These are phyloP conservation scores for Scolopax bukidnonensis DNA, from an alignment of 2,797 vertebrate species.

Conservation along the genomic window DNA sequence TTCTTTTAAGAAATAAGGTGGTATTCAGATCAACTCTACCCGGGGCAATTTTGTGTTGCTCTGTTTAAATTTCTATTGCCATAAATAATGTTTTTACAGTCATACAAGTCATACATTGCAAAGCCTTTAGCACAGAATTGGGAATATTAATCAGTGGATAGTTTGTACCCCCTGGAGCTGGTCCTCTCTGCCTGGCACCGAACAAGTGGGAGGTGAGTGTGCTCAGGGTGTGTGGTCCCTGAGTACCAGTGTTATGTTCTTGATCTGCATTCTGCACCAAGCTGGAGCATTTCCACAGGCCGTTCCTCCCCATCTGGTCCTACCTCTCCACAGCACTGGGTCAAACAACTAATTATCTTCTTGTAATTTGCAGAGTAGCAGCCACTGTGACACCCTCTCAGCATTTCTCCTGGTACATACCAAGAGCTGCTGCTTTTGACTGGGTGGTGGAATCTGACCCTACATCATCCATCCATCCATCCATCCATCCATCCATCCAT, in stretches of 20 bases:
- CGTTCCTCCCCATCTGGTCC: neutral
- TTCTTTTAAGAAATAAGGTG: neutral
- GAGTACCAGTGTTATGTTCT: rapidly evolving
- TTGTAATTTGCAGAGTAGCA: neutral
- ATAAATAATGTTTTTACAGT: neutral
- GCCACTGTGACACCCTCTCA: neutral
- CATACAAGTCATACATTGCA: neutral
- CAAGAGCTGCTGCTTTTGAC: neutral
- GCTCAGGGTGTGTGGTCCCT: too few species aligned
- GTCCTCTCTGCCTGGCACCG: neutral
- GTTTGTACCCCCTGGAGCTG: neutral
- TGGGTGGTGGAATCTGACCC: neutral
- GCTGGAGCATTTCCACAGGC: neutral
- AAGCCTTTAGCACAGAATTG: neutral
- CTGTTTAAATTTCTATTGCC: neutral
- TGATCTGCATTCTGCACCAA: neutral
- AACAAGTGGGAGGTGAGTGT: neutral
- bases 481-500: too few species aligned
- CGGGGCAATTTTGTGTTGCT: neutral
- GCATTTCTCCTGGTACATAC: neutral
- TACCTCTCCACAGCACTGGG: neutral
- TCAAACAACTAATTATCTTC: neutral
- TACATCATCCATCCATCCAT: neutral
- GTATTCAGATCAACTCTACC: neutral
- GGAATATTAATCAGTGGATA: neutral